Percentiles rank a stretch among this genome's conserved stretches.
Conservation (phyloP, 2,888 invertebrate species). For the Agrotis segetum region DNA sequence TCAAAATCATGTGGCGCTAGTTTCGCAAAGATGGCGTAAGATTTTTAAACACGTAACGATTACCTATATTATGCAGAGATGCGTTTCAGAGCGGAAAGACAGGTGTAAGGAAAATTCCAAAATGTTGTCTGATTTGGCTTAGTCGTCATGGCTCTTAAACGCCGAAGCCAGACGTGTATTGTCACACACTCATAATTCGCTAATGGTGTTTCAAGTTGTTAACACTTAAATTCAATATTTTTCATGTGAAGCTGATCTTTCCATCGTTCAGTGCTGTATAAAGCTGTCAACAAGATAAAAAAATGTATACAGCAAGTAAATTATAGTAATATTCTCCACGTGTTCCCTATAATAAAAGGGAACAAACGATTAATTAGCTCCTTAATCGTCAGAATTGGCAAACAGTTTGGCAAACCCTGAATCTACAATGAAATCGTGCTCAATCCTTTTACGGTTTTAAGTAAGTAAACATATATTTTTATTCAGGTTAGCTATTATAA, state of each 20-base stretch:
- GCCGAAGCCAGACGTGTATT: not conserved
- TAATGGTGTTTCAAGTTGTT: not conserved
- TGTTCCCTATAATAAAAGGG: no score
- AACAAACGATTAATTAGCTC: no score
- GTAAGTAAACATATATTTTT: no score
- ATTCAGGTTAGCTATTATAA: no score
- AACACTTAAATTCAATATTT: not conserved
- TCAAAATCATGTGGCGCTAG: conserved; percentile 49
- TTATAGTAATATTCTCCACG: no score
- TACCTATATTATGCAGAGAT: conserved; percentile 59
- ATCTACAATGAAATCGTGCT: not conserved
- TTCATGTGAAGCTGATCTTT: not conserved
- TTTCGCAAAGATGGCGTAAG: conserved; percentile 59
- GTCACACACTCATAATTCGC: not conserved
- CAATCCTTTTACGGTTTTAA: no score
- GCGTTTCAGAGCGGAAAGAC: conserved; percentile 65
- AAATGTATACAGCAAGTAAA: no score
- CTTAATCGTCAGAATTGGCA: not conserved
- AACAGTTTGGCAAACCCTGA: no score
- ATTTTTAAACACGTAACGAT: conserved; percentile 50
- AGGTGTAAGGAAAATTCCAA: conserved; percentile 57
- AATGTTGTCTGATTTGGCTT: conserved; percentile 27
- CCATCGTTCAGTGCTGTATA: no score
- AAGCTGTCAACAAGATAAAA: no score
- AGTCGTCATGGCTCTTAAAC: not conserved